phyloP scores from a whole-genome alignment of 2,888 invertebrate species.

The Automeris io region DNA sequence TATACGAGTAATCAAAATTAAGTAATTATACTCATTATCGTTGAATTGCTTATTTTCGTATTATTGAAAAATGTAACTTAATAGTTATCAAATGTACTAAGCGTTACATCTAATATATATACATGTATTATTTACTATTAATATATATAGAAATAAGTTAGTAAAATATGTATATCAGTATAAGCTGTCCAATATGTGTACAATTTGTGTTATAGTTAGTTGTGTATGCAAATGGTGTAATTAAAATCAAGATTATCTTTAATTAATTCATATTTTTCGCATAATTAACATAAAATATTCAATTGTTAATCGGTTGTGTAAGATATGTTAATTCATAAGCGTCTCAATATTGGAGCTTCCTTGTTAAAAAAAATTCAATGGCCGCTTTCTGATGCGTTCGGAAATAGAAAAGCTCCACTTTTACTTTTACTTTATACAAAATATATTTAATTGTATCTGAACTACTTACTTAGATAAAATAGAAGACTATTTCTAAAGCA shows the following conservation, averaged over 20 bases:
- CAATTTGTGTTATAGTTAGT: not conserved
- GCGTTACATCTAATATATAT: too few relatives aligned
- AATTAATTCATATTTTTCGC: slow-evolving; percentile 18
- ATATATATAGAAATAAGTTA: not conserved
- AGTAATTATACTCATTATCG: too few relatives aligned
- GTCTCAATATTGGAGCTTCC: slow-evolving; percentile 10
- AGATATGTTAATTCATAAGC: slow-evolving; percentile 15
- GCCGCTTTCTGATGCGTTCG: slow-evolving; percentile 28
- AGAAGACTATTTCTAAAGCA: not conserved
- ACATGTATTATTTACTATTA: not conserved
- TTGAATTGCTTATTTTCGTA: too few relatives aligned
- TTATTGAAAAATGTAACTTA: too few relatives aligned
- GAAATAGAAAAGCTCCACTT: slow-evolving; percentile 20
- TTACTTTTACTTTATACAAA: slow-evolving; percentile 5
- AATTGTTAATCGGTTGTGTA: slow-evolving; percentile 21
- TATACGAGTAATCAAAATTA: too few relatives aligned
- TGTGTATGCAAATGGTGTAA: slow-evolving; percentile 7
- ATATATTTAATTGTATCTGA: too few relatives aligned
- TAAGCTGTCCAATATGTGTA: not conserved
- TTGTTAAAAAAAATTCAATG: too few relatives aligned
- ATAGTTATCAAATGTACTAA: too few relatives aligned
- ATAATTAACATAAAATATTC: slow-evolving; percentile 23
- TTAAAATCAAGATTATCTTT: slow-evolving; percentile 12
- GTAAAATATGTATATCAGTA: slow-evolving; percentile 1
- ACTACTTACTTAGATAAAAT: not conserved